phyloP scores from a whole-genome alignment of 1,140 invertebrate genomes.

The Sesamia nonagrioides region DNA sequence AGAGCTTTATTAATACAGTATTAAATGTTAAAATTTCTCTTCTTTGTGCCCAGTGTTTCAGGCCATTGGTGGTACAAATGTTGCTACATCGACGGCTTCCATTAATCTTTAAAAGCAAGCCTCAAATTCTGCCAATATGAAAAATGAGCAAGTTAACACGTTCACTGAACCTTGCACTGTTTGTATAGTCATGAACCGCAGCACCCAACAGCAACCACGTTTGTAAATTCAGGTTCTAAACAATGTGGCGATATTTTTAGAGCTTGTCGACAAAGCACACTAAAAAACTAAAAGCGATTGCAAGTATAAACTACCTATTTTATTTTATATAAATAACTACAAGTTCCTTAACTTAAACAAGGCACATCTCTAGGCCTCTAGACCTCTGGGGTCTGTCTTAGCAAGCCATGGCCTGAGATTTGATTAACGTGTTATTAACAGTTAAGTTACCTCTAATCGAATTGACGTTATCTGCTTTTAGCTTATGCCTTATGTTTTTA shows the following conservation, averaged over 20 bases:
- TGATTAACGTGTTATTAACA: no score
- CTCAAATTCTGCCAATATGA: background rate
- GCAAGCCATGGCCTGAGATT: no score
- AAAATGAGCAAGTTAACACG: conserved; percentile 29
- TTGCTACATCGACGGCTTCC: background rate
- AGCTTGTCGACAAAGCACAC: no score
- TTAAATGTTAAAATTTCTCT: background rate
- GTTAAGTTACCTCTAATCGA: no score
- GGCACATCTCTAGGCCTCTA: no score
- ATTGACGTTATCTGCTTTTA: no score
- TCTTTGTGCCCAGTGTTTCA: background rate
- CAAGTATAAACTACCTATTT: no score
- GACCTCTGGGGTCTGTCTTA: no score
- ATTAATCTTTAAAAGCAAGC: conserved; percentile 33
- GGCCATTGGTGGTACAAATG: background rate
- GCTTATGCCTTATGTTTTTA: no score
- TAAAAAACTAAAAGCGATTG: no score
- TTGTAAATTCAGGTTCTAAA: background rate
- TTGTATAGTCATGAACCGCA: conserved; percentile 25
- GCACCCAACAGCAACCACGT: background rate
- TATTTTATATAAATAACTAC: no score
- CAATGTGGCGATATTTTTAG: background rate
- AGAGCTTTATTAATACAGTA: background rate
- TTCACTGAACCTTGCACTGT: conserved; percentile 11
- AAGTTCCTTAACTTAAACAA: no score